A percentile compares a stretch with the other conserved stretches of the same genome.
These are phyloP conservation scores for Grammomys surdaster DNA, from an alignment of 2,113 vertebrate genomes.

Conservation along the genomic window DNA sequence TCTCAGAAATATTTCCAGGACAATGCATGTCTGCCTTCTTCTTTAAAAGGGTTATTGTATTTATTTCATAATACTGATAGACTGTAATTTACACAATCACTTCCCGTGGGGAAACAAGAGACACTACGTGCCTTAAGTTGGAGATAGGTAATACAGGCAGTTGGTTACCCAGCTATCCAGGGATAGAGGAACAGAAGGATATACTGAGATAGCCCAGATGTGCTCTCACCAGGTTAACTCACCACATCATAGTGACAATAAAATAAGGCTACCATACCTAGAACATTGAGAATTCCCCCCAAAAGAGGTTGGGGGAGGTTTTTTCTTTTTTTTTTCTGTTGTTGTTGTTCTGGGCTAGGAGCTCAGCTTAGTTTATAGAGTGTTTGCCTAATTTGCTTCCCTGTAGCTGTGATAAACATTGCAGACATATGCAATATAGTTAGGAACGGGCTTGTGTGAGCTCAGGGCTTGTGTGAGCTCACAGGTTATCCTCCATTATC, in stretches of 20 bases:
- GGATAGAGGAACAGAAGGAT: not conserved
- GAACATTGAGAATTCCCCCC: not conserved
- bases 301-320: not conserved
- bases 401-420: not conserved
- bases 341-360: not conserved
- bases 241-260: fast-evolving
- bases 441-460: not conserved
- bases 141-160: not conserved
- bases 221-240: fast-evolving
- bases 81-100: not conserved
- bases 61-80: too few relatives aligned
- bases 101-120: not conserved
- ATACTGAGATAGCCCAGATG: not conserved
- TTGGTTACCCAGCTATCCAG: not conserved
- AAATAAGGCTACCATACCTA: not conserved
- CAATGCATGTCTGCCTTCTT: not conserved
- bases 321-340: not conserved
- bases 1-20: not conserved
- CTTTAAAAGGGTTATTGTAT: not conserved
- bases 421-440: not conserved
- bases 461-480: not conserved
- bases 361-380: not conserved
- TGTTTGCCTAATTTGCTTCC: not conserved
- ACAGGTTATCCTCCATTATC: too few relatives aligned
- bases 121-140: not conserved